Conservation (phyloP, 2,113 vertebrate genomes). For the Pygoscelis adeliae region DNA sequence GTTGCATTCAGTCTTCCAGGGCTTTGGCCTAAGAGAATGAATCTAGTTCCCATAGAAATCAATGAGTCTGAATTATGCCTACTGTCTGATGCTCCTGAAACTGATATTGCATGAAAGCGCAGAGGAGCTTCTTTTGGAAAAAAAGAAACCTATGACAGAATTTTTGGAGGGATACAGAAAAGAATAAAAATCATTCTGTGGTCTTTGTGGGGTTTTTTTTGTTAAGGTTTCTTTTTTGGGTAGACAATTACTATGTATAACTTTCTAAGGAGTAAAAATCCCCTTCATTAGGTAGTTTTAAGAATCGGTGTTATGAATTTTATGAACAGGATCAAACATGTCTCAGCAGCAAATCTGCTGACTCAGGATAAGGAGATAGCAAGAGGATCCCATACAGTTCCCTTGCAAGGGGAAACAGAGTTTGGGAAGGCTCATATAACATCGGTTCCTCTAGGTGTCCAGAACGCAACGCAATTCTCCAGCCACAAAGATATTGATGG, state of each 20-base stretch:
- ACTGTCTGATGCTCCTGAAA: neutral
- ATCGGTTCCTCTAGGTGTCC: neutral
- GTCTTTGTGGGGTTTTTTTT: rapidly evolving
- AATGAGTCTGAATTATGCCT: neutral
- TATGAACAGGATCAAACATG: neutral
- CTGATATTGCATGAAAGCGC: neutral
- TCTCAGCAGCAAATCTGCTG: neutral
- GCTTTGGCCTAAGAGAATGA: neutral
- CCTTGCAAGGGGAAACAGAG: neutral
- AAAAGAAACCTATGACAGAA: neutral
- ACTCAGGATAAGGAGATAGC: neutral
- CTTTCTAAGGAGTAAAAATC: neutral
- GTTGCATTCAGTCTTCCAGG: neutral
- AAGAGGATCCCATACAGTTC: neutral
- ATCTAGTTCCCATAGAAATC: neutral
- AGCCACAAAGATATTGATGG: neutral
- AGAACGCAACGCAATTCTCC: neutral
- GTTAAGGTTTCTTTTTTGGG: neutral
- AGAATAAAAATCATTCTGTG: neutral
- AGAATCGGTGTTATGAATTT: neutral
- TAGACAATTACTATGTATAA: rapidly evolving
- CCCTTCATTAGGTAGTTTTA: neutral
- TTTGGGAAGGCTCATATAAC: neutral
- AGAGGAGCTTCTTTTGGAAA: neutral
- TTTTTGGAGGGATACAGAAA: neutral